Base-by-base conservation (phyloP, 2,113 vertebrate genomes). In the Ariopsis seemanni region DNA sequence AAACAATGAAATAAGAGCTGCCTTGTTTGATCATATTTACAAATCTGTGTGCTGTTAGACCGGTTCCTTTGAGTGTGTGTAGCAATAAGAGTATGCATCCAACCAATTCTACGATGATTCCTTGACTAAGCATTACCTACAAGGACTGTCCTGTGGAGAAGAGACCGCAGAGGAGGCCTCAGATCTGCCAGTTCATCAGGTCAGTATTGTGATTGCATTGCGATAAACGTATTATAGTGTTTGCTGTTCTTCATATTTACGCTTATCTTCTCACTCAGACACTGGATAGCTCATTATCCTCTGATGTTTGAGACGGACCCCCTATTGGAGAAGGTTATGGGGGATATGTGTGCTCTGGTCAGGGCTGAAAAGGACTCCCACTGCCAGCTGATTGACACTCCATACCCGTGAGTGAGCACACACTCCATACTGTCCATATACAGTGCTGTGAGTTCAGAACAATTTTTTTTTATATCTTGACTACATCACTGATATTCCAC, bases 261-360 rank as follows among this genome's bases (percentile, higher is more conserved):
- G 22, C 20, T 48, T 0, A 30, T 17, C 86, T 86, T 88, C 88
- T 90, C 17, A 78, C 78, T 88, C 82, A 97, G 96, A 93, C 96
- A 96, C 90, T 98, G 97, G 97, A 94, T 96, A 85, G 91, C 89
- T 74, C 95, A 95, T 87, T 96, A 96, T 90, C 95, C 96, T 0
- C 94, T 95, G 1, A 94, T 94, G 7, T 95, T 97, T 69, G 95
- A 95, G 89, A 93, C 94, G 12, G 96, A 97, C 83, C 95, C 94
- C 60, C 92, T 93, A 25, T 92, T 98, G 1, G 96, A 97, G 87
- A 93, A 95, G 87, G 95, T 94, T 50, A 96, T 98, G 92, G 92
- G 93, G 18, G 96, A 95, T 88, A 93, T 98, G 89, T 97, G 96
- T 96, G 93, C 94, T 2, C 91, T 95, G 7, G 95, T 96, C 15